Evolutionary conservation across 2,888 invertebrate species (phyloP), one percentile per base, ranked within the genome.

Genomic region (Drosophila pegasa): DNA sequence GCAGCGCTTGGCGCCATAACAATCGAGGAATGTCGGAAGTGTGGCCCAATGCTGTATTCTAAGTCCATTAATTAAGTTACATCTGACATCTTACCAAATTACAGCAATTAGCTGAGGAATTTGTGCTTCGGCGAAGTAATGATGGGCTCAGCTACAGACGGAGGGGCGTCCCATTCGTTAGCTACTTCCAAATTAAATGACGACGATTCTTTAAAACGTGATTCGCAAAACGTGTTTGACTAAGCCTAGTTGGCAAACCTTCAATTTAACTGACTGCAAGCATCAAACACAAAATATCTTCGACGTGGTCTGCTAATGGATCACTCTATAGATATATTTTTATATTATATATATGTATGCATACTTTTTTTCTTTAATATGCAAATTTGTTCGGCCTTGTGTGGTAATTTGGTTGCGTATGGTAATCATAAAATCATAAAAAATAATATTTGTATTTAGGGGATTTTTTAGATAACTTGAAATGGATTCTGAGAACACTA

Each of bases 291-390:
- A n/a, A 54, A 27, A 16, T 16, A 16, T n/a, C 12, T 31, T 3
- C 16, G 29, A 12, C 20, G 20, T 25, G 50, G 37, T n/a, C n/a
- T 29, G 54, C 51, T 75, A 75, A 71, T 75, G 62, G 59, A 67
- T 62, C 37, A 64, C 22, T 3, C 18, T 37, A 45, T 10, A 29
- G 56, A 47, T 41, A 60, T 22, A 45, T 22, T 16, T 12, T 7
- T 29, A 31, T 18, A 16, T 14, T 6, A 8, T 10, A 16, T 27
- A 25, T 43, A 25, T 27, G 2, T 25, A 35, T 35, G 45, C 20
- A 14, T 27, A 25, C 8, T 40, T 12, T 14, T 4, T 38, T 38
- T 6, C 12, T 27, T 41, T 12, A 8, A 38, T 52, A 71, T 68
- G 48, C 62, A 66, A 57, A 41, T 29, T 47, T n/a, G 1, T 18